phyloP scores from a whole-genome alignment of 2,113 vertebrate genomes.

The Columbina picui region DNA sequence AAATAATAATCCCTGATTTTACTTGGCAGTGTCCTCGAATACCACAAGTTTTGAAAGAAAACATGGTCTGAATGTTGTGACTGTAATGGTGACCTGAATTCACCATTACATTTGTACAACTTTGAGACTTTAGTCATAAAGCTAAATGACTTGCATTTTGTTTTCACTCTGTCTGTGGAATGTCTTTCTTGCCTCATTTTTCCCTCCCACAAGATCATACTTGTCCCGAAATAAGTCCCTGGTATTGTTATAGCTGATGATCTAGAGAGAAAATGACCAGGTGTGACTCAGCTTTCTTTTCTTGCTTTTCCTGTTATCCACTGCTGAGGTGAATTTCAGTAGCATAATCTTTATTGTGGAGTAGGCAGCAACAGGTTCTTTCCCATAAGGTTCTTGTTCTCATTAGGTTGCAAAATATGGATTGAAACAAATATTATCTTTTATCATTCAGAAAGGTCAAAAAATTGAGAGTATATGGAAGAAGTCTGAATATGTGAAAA shows the following conservation, averaged over 20 bases:
- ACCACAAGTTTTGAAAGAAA: conserved; percentile 49
- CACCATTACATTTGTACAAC: background rate
- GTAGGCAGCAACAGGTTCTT: background rate
- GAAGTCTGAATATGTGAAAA: background rate
- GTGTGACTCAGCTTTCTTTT: conserved; percentile 36
- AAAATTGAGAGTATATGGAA: background rate
- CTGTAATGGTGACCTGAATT: conserved; percentile 43
- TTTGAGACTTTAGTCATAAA: conserved; percentile 26
- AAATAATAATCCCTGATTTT: conserved; percentile 25
- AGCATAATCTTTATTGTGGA: background rate
- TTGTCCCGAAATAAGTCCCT: conserved; percentile 50
- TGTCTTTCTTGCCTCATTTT: conserved; percentile 16
- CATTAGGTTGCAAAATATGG: background rate
- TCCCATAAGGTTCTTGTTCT: background rate
- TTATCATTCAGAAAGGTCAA: background rate
- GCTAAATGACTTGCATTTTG: conserved; percentile 15
- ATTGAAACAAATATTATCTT: background rate
- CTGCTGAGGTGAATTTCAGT: background rate
- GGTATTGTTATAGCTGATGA: background rate
- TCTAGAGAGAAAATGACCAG: conserved; percentile 13
- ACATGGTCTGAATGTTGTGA: conserved; percentile 38
- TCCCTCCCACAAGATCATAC: conserved; percentile 20
- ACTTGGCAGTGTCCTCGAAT: conserved; percentile 16
- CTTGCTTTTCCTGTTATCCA: background rate
- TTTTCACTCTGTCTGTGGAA: conserved; percentile 16